Evolutionary conservation across 2,888 invertebrate genomes (phyloP).

Genomic region (Melitaea athalia): DNA sequence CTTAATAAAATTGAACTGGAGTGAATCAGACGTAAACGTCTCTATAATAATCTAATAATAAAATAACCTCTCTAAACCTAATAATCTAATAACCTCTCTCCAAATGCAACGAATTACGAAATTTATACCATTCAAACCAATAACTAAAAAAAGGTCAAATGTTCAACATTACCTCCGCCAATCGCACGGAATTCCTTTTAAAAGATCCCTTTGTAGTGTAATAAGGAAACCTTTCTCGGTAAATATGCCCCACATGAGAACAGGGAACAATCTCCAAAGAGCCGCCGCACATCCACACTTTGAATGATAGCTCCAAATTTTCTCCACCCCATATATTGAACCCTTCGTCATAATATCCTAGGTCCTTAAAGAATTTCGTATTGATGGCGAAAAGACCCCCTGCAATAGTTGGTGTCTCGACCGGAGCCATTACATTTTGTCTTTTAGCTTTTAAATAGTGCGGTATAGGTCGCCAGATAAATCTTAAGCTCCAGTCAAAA

Average conservation of each 20-base stretch:
- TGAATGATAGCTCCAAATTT: conserved; percentile 97
- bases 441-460: conserved; percentile 88
- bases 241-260: conserved; percentile 99
- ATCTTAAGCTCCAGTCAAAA: conserved; percentile 95
- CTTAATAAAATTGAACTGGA: no score
- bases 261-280: conserved; percentile 98
- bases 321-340: conserved; percentile 99
- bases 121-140: background rate
- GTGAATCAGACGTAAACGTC: no score
- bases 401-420: conserved; percentile 97
- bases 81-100: background rate
- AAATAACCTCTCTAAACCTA: background rate
- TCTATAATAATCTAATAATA: no score
- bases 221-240: conserved; percentile 96
- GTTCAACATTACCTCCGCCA: conserved; percentile 87
- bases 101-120: background rate
- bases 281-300: conserved; percentile 99
- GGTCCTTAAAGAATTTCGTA: conserved; percentile 91
- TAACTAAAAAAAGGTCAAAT: background rate
- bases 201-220: conserved; percentile 93
- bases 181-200: conserved; percentile 93
- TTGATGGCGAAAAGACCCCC: conserved; percentile 98
- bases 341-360: conserved; percentile 97
- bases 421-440: conserved; percentile 89
- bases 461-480: conserved; percentile 97